A percentile compares a stretch with the other conserved stretches of the same genome.
Conservation (phyloP, 1,140 invertebrate species). For the Acromyrmex echinatior region DNA sequence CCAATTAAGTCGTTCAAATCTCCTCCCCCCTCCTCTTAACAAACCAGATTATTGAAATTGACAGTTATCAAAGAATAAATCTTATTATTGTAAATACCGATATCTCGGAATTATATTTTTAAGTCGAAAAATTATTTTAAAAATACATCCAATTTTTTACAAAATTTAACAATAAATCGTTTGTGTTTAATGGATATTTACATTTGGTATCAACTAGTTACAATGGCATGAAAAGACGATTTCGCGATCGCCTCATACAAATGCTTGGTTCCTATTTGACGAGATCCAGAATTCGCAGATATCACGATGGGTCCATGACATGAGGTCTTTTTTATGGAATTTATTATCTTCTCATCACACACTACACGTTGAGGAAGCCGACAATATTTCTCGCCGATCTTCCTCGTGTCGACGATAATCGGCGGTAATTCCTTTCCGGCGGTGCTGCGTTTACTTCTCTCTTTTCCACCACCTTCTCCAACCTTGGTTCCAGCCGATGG, state of each 20-base stretch:
- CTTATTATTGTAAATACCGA: too few species aligned
- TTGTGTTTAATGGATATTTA: background rate
- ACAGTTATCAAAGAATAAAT: background rate
- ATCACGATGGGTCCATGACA: background rate
- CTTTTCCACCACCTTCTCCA: background rate
- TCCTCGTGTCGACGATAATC: constrained; percentile 62
- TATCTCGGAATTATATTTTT: background rate
- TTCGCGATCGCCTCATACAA: background rate
- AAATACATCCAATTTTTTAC: background rate
- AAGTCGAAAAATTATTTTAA: background rate
- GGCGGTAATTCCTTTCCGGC: constrained; percentile 68
- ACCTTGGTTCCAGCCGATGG: constrained; percentile 3
- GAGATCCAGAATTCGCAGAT: constrained; percentile 47
- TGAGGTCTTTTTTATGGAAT: constrained; percentile 9
- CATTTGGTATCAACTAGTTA: background rate
- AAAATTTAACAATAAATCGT: background rate
- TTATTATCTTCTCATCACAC: constrained; percentile 57
- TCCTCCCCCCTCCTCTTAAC: too few species aligned
- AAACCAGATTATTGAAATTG: constrained; percentile 20
- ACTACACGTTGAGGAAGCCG: background rate
- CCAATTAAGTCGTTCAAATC: background rate
- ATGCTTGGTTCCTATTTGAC: constrained; percentile 2
- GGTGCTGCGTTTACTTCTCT: background rate
- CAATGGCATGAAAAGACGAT: background rate
- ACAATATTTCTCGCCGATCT: constrained; percentile 58